Percentiles rank a stretch among this genome's conserved stretches.
phyloP scores from a whole-genome alignment of 2,797 vertebrate species.

The Gambelia wislizenii region DNA sequence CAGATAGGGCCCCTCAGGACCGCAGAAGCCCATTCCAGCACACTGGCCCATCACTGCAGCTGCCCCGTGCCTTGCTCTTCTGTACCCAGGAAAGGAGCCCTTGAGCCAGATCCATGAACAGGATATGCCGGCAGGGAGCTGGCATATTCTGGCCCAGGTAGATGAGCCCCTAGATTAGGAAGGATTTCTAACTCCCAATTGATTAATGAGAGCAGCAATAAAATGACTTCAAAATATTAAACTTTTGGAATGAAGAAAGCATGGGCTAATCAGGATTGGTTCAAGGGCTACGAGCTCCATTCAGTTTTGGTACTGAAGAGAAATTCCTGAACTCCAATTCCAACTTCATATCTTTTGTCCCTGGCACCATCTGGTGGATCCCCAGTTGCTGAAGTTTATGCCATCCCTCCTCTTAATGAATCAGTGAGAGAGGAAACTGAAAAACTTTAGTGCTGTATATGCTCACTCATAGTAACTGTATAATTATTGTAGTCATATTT shows the following conservation, averaged over 20 bases:
- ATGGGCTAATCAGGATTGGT: neutral
- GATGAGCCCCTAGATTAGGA: too few relatives aligned
- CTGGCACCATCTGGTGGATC: neutral
- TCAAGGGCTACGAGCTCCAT: neutral
- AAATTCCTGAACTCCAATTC: neutral
- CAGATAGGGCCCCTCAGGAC: too few relatives aligned
- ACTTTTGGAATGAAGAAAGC: neutral
- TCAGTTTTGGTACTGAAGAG: neutral
- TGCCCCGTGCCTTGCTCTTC: too few relatives aligned
- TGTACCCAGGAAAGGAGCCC: too few relatives aligned
- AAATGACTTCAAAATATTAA: neutral
- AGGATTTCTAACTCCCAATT: neutral
- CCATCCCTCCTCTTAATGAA: neutral
- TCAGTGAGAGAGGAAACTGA: neutral
- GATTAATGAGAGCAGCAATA: neutral
- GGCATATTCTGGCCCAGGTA: too few relatives aligned
- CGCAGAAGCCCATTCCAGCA: too few relatives aligned
- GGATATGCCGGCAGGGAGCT: too few relatives aligned
- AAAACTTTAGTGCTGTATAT: neutral
- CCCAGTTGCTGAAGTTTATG: neutral
- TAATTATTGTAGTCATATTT: neutral
- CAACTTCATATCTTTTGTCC: neutral
- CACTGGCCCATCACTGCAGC: too few relatives aligned
- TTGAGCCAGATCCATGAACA: too few relatives aligned
- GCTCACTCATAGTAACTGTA: too few relatives aligned